Evolutionary conservation across 1,140 invertebrate species (phyloP).

Genomic region (Steinernema feltiae): DNA sequence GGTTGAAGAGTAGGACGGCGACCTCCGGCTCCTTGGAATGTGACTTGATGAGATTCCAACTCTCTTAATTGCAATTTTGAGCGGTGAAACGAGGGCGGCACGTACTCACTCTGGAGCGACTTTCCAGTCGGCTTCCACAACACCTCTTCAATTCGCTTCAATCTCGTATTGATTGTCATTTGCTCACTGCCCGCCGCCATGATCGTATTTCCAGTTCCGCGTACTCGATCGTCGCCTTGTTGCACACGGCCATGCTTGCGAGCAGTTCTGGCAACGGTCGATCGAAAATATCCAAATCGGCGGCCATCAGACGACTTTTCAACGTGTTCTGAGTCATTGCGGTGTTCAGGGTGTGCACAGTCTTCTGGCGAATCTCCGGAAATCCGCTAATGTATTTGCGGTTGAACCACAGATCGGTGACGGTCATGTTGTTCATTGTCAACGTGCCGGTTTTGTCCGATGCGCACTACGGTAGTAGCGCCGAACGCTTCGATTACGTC

Average conservation of each 20-base stretch:
- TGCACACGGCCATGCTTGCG: neutral
- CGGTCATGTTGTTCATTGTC: constrained; percentile 97
- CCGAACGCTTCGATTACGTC: constrained; percentile 93
- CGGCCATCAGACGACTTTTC: neutral
- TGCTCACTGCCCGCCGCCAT: neutral
- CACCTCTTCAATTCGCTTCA: neutral
- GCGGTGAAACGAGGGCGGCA: neutral
- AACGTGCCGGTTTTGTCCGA: constrained; percentile 97
- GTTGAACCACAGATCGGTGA: constrained; percentile 65
- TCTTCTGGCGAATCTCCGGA: neutral
- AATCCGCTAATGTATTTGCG: constrained; percentile 9
- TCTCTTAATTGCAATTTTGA: neutral
- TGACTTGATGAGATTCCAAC: neutral
- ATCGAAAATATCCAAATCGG: constrained; percentile 1
- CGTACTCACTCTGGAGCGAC: neutral
- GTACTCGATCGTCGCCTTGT: neutral
- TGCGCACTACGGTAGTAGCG: constrained; percentile 92
- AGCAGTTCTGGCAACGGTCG: neutral
- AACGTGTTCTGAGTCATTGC: neutral
- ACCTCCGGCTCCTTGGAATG: neutral
- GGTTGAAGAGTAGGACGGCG: neutral
- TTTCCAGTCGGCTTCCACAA: neutral
- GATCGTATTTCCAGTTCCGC: neutral
- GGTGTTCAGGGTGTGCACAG: neutral
- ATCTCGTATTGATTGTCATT: neutral